These are phyloP conservation scores for Agrilus biguttatus DNA, from an alignment of 2,888 invertebrate genomes.

Conservation along the genomic window DNA sequence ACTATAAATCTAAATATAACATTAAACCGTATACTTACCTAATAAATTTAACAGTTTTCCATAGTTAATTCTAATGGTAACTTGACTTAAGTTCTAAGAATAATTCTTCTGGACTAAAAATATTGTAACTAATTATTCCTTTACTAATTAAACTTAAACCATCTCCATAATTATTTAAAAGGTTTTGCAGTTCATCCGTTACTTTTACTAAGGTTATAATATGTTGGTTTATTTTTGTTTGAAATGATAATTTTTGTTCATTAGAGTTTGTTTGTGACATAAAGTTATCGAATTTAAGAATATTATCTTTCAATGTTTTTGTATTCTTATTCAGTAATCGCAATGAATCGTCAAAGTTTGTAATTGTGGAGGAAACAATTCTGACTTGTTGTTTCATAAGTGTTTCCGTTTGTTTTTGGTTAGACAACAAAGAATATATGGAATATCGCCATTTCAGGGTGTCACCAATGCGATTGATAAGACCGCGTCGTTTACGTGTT, in stretches of 20 bases:
- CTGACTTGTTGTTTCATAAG: constrained; percentile 14
- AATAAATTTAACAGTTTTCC: no score
- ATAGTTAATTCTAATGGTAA: no score
- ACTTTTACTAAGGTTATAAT: neutral
- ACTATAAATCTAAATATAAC: no score
- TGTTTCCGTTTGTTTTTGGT: constrained; percentile 9
- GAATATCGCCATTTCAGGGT: no score
- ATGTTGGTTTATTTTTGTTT: neutral
- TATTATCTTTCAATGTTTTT: neutral
- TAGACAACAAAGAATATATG: constrained; percentile 6
- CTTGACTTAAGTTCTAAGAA: neutral
- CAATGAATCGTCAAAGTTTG: constrained; percentile 8
- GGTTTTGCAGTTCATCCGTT: neutral
- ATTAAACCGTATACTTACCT: no score
- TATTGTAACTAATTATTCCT: neutral
- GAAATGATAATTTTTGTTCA: neutral
- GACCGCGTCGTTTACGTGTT: no score
- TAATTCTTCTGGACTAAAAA: neutral
- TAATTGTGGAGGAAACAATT: constrained; percentile 12
- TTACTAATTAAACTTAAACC: neutral
- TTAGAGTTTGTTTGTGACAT: no score
- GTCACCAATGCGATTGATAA: no score
- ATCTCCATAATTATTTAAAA: neutral
- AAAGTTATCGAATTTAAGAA: neutral
- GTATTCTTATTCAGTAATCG: constrained; percentile 7